phyloP scores from a whole-genome alignment of 2,113 vertebrate species.

The Thalassoma bifasciatum region DNA sequence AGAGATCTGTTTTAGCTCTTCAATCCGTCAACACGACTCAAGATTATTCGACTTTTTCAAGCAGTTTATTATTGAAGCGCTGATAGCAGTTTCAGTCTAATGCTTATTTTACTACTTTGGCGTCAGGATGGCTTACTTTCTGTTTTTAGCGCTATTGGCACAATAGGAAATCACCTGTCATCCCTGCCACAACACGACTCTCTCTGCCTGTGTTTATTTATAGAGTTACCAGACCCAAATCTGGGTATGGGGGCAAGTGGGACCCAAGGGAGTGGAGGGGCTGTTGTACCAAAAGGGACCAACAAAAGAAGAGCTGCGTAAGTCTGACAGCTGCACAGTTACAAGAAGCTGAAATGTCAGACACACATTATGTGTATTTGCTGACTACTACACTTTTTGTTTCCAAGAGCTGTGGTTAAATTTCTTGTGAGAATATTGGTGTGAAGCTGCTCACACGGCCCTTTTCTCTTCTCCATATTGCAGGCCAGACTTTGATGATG shows the following conservation, averaged over 20 bases:
- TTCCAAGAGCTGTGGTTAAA: not conserved
- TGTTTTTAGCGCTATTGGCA: constrained; percentile 3
- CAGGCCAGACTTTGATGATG: constrained; percentile 82
- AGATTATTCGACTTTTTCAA: not conserved
- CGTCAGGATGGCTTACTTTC: constrained; percentile 11
- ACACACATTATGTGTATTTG: constrained; percentile 3
- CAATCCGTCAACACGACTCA: not conserved
- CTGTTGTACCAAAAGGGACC: constrained; percentile 84
- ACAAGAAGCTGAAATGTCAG: constrained; percentile 1
- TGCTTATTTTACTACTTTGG: not conserved
- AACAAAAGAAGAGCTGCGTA: constrained; percentile 90
- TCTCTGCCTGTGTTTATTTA: constrained; percentile 59
- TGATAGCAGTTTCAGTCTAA: too few relatives aligned
- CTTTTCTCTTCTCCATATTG: constrained; percentile 16
- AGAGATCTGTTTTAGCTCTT: not conserved
- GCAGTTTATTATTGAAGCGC: too few relatives aligned
- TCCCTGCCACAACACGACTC: constrained; percentile 11
- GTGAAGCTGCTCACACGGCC: constrained; percentile 1
- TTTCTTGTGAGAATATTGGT: not conserved
- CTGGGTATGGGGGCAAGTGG: constrained; percentile 85
- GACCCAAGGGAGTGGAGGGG: constrained; percentile 79
- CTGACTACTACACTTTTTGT: constrained; percentile 30
- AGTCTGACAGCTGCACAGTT: constrained; percentile 59
- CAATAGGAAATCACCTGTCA: constrained; percentile 50
- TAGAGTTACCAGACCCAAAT: constrained; percentile 90